Percentiles rank a stretch among this genome's conserved stretches.
phyloP scores from a whole-genome alignment of 2,888 invertebrate genomes.

The Trichogramma evanescens region DNA sequence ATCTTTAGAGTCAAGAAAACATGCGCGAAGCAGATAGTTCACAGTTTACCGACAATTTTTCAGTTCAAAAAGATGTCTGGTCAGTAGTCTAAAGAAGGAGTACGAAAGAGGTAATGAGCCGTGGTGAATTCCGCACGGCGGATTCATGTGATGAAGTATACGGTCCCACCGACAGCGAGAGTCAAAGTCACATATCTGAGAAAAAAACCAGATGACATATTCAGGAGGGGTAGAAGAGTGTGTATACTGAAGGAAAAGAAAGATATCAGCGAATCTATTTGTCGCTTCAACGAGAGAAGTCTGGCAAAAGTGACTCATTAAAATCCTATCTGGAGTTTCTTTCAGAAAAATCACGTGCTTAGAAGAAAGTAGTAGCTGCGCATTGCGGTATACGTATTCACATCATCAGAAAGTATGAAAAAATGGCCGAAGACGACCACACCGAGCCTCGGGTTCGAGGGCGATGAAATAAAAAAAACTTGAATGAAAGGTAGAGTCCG shows the following conservation, averaged over 20 bases:
- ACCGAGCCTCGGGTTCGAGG: conserved; percentile 20
- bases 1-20: conserved; percentile 8
- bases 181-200: neutral
- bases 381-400: too few relatives aligned
- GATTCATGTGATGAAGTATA: neutral
- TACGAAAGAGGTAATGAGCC: neutral
- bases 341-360: conserved; percentile 25
- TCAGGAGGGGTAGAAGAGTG: neutral
- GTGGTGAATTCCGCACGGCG: too few relatives aligned
- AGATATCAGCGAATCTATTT: conserved; percentile 43
- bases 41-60: conserved; percentile 16
- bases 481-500: conserved; percentile 22
- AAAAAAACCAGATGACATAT: conserved; percentile 9
- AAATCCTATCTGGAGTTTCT: conserved; percentile 41
- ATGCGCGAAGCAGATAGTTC: conserved; percentile 14
- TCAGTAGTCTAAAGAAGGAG: neutral
- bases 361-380: too few relatives aligned
- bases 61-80: conserved; percentile 20
- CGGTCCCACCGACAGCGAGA: neutral
- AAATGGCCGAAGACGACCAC: conserved; percentile 7
- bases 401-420: too few relatives aligned
- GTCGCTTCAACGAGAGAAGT: conserved; percentile 28
- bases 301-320: conserved; percentile 38
- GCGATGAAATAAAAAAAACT: conserved; percentile 32
- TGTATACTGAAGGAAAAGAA: conserved; percentile 14